Percentiles rank a stretch among this genome's conserved stretches.
These are phyloP conservation scores for Acleris holmiana DNA, from an alignment of 2,888 invertebrate species.

Conservation along the genomic window DNA sequence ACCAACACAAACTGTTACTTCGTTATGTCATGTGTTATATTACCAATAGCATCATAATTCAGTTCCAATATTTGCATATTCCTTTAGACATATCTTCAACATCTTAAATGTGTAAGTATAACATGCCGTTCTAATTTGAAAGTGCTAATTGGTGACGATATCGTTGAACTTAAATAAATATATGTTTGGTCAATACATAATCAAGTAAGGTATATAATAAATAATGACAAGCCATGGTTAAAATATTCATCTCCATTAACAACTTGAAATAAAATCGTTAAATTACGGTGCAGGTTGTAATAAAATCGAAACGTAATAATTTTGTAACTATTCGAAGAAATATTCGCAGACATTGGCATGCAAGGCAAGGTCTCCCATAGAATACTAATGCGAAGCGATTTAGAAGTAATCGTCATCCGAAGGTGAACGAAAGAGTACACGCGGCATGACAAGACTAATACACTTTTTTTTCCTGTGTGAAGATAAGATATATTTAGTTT, in stretches of 20 bases:
- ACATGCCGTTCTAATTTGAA: neutral
- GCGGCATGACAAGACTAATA: neutral
- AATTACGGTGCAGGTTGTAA: too few species aligned
- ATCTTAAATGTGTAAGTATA: slow-evolving; percentile 6
- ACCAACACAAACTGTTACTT: neutral
- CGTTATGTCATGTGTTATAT: neutral
- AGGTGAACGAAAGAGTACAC: slow-evolving; percentile 26
- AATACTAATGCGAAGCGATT: slow-evolving; percentile 25
- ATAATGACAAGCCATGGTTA: too few species aligned
- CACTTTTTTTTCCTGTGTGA: neutral
- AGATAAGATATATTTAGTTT: too few species aligned
- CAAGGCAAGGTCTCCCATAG: slow-evolving; percentile 24
- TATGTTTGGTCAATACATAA: neutral
- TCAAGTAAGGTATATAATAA: too few species aligned
- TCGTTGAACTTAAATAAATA: neutral
- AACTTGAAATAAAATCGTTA: too few species aligned
- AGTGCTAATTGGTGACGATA: slow-evolving; percentile 11
- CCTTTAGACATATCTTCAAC: neutral
- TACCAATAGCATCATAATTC: neutral
- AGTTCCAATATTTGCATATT: slow-evolving; percentile 1
- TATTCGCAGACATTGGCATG: slow-evolving; percentile 9
- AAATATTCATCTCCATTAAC: too few species aligned
- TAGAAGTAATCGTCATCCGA: slow-evolving; percentile 5
- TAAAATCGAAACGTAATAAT: too few species aligned
- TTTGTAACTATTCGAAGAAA: neutral